phyloP scores from a whole-genome alignment of 2,888 invertebrate genomes.

The Thalpophila matura region DNA sequence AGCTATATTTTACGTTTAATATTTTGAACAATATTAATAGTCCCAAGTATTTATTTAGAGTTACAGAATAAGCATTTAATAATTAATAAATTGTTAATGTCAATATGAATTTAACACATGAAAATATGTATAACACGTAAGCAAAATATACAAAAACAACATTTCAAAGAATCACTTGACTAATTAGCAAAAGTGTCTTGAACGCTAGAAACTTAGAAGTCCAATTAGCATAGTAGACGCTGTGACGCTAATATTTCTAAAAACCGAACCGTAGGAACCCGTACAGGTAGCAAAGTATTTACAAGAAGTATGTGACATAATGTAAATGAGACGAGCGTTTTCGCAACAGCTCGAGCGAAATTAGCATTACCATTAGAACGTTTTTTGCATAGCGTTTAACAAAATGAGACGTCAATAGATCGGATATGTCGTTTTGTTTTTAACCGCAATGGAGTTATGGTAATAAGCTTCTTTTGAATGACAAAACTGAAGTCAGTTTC shows the following conservation, averaged over 20 bases:
- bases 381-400: slow-evolving; percentile 77
- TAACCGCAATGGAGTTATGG: slow-evolving; percentile 59
- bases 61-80: no score
- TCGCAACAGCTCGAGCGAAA: slow-evolving; percentile 78
- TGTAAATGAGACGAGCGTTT: slow-evolving; percentile 84
- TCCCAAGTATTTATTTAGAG: neutral
- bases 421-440: slow-evolving; percentile 65
- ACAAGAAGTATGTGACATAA: slow-evolving; percentile 83
- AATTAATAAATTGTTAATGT: neutral
- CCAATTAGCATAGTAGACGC: slow-evolving; percentile 64
- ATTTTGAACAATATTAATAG: neutral
- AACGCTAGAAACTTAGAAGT: slow-evolving; percentile 62
- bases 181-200: slow-evolving; percentile 59
- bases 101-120: neutral
- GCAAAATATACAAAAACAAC: slow-evolving; percentile 27
- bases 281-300: slow-evolving; percentile 83
- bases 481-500: slow-evolving; percentile 40
- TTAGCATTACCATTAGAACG: slow-evolving; percentile 83
- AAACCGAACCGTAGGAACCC: slow-evolving; percentile 69
- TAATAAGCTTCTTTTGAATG: slow-evolving; percentile 64
- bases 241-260: slow-evolving; percentile 66
- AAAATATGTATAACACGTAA: slow-evolving; percentile 15
- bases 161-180: slow-evolving; percentile 57
- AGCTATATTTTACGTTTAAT: slow-evolving; percentile 24
- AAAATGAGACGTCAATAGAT: slow-evolving; percentile 80